A percentile compares a stretch with the other conserved stretches of the same genome.
phyloP scores from a whole-genome alignment of 2,888 invertebrate genomes.

The Taphrorychus bicolor region DNA sequence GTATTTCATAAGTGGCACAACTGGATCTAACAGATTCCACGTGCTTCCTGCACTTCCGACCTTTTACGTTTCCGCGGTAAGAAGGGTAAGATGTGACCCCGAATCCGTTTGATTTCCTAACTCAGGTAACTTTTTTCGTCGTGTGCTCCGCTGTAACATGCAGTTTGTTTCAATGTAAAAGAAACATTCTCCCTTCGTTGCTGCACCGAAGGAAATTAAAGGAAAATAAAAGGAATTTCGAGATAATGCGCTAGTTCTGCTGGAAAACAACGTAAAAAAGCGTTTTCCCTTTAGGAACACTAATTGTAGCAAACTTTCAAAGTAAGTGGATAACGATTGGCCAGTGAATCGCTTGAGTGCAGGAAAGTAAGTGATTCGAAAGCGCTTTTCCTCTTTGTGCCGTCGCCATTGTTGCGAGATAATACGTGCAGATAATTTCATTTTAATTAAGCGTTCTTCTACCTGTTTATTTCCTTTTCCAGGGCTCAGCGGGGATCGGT shows the following conservation, averaged over 20 bases:
- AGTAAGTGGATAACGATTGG: conserved; percentile 3
- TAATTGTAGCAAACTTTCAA: conserved; percentile 11
- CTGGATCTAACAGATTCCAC: conserved; percentile 2
- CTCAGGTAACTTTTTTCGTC: background rate
- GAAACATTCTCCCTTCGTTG: background rate
- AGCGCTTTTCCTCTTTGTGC: conserved; percentile 1
- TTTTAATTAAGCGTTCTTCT: background rate
- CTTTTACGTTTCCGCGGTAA: background rate
- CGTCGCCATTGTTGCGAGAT: background rate
- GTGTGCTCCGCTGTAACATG: background rate
- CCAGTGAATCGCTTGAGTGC: background rate
- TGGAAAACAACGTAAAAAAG: conserved; percentile 8
- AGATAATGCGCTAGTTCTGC: background rate
- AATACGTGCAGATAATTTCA: too few species aligned
- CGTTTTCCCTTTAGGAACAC: background rate
- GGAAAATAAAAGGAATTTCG: background rate
- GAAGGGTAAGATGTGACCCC: background rate
- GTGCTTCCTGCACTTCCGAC: background rate
- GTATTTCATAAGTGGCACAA: conserved; percentile 9
- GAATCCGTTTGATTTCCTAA: background rate
- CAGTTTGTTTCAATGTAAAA: background rate
- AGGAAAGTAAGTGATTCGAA: conserved; percentile 6
- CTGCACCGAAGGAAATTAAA: background rate
- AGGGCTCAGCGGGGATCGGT: conserved; percentile 90
- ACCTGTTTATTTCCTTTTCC: conserved; percentile 45